A percentile compares a stretch with the other conserved stretches of the same genome.
Conservation (phyloP, 2,888 invertebrate species). For the Drosophila recens region DNA sequence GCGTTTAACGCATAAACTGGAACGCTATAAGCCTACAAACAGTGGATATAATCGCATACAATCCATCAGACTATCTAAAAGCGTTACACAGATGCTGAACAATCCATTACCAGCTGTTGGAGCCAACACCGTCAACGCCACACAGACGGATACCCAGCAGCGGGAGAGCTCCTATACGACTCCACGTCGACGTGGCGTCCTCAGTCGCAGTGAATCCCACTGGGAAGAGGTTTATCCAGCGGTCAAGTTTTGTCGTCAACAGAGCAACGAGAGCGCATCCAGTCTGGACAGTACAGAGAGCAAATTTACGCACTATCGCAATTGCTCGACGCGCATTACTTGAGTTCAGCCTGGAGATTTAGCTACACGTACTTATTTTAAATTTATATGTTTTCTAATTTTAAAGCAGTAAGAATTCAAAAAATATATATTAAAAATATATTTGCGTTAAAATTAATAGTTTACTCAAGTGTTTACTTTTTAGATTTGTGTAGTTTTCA, state of each 20-base stretch:
- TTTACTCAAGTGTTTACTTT: no score
- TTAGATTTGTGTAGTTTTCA: neutral
- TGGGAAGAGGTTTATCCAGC: slow-evolving; percentile 83
- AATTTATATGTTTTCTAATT: slow-evolving; percentile 11
- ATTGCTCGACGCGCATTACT: slow-evolving; percentile 81
- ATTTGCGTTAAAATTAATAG: no score
- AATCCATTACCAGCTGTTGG: slow-evolving; percentile 75
- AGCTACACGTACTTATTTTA: neutral
- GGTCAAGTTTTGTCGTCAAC: slow-evolving; percentile 63
- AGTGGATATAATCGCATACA: slow-evolving; percentile 84
- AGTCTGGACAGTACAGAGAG: slow-evolving; percentile 56
- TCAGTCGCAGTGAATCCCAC: slow-evolving; percentile 74
- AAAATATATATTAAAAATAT: no score
- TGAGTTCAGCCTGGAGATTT: slow-evolving; percentile 33
- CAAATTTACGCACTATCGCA: slow-evolving; percentile 81
- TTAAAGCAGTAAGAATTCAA: neutral
- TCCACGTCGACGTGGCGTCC: slow-evolving; percentile 69
- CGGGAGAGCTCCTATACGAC: slow-evolving; percentile 47
- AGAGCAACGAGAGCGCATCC: slow-evolving; percentile 52
- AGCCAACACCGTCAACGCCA: slow-evolving; percentile 1
- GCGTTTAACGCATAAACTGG: slow-evolving; percentile 77
- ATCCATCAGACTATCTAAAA: slow-evolving; percentile 82
- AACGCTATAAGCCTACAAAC: slow-evolving; percentile 82
- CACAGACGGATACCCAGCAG: neutral
- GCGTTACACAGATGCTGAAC: slow-evolving; percentile 83